Evolutionary conservation across 2,113 vertebrate species (phyloP).

Genomic region (Anoplopoma fimbria): DNA sequence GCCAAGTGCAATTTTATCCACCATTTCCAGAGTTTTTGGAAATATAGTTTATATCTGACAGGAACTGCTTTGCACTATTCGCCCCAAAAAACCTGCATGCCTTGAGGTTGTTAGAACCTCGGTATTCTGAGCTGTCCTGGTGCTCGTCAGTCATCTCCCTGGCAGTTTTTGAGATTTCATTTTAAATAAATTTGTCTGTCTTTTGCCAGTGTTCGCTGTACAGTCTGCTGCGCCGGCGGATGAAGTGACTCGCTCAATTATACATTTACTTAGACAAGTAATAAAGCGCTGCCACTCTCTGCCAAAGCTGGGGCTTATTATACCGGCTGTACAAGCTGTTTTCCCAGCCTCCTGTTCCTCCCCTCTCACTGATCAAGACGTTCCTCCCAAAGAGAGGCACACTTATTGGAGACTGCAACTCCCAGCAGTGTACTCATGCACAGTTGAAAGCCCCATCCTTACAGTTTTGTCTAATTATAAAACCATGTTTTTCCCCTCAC

Average conservation of each 20-base stretch:
- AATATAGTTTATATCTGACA: conserved; percentile 40
- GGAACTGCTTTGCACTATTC: background rate
- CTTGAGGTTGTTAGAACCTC: background rate
- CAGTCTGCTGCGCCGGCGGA: conserved; percentile 45
- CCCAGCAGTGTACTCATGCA: conserved; percentile 8
- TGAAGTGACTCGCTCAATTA: conserved; percentile 71
- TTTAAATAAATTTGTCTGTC: conserved; percentile 29
- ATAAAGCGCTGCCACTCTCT: conserved; percentile 75
- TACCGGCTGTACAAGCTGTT: conserved; percentile 72
- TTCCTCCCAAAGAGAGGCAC: conserved; percentile 56
- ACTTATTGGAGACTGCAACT: conserved; percentile 40
- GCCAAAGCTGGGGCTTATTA: conserved; percentile 70
- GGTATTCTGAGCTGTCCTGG: conserved; percentile 4
- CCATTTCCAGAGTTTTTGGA: conserved; percentile 37
- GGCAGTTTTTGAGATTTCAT: conserved; percentile 20
- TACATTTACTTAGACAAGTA: conserved; percentile 73
- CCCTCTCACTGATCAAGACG: conserved; percentile 71
- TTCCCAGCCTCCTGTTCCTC: conserved; percentile 71
- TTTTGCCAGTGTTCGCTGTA: conserved; percentile 13
- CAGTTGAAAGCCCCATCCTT: conserved; percentile 17
- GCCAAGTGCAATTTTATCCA: conserved; percentile 11
- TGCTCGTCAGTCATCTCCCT: conserved; percentile 26
- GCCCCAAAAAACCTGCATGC: background rate
- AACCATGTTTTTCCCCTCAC: background rate
- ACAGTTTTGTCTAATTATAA: conserved; percentile 1